Evolutionary conservation across 2,113 vertebrate species (phyloP), one percentile per base, ranked within the genome.

Genomic region (Pelodiscus sinensis): DNA sequence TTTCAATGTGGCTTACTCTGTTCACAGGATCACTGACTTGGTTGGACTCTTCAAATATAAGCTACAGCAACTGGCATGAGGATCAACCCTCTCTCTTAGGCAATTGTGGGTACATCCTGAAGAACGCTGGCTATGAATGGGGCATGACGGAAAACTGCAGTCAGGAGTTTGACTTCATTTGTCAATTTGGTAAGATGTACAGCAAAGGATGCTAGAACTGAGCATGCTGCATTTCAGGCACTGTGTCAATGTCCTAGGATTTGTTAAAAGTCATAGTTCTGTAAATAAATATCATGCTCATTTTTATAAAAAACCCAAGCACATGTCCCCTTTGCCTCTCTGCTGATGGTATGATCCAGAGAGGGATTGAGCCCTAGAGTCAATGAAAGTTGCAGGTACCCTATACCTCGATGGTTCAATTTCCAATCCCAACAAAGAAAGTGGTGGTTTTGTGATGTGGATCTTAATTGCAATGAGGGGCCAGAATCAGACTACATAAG

Each of bases 21-120:
- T 81, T 90, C n/a, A 51, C 97, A 99, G 99, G 97, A 81, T 95
- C 93, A 5, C 84, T 99, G 51, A 98, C 97, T 24, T 99, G 99
- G 99, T 94, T 99, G 94, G 99, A 99, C 89, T 97, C 98, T 79
- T 99, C 99, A 58, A 97, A 98, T 65, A 94, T 99, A 93, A 99
- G 95, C 94, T 99, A 99, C 79, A 98, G 96, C 90, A 98, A 99
- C 94, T 99, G 98, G 99, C 93, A 87, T 21, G 83, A 89, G 22
- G 90, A 95, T 4, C 98, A 98, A 6, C 92, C 95, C 7, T 77
- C 94, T 35, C 80, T 77, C 5, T 84, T 82, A 44, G 92, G 97
- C 22, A 73, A 88, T 9, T 99, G 99, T 3, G 98, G 98, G 52
- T 97, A 98, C 95, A 97, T 99, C 56, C 73, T 97, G 84, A 98